Evolutionary conservation across 2,888 invertebrate genomes (phyloP).

Genomic region (Achlya flavicornis): DNA sequence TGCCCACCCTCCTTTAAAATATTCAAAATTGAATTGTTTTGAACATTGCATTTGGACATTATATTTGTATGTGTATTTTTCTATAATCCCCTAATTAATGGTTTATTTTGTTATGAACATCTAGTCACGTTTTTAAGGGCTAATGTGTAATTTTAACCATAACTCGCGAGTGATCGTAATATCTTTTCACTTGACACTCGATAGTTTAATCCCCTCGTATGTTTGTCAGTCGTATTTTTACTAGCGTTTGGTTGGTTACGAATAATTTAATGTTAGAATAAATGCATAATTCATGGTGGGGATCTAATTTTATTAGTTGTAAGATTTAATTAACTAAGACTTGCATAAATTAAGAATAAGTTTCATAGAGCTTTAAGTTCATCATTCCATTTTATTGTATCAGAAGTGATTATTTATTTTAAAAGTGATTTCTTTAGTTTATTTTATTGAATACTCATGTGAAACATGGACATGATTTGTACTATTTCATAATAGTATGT

Average conservation of each 20-base stretch:
- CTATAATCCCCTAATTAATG: constrained; percentile 25
- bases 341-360: constrained; percentile 14
- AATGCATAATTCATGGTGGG: not conserved
- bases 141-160: constrained; percentile 15
- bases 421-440: constrained; percentile 32
- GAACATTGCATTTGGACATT: constrained; percentile 37
- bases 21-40: constrained; percentile 23
- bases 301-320: not conserved
- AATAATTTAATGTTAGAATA: constrained; percentile 8
- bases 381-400: constrained; percentile 25
- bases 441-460: constrained; percentile 60
- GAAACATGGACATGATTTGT: constrained; percentile 60
- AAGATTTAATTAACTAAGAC: constrained; percentile 1
- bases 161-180: not conserved
- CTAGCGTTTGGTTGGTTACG: not conserved
- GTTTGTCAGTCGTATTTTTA: constrained; percentile 1
- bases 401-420: constrained; percentile 26
- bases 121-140: constrained; percentile 31
- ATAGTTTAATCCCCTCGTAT: not conserved
- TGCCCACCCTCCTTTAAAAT: constrained; percentile 69
- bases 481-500: constrained; percentile 53
- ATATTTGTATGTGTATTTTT: constrained; percentile 40
- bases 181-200: not conserved
- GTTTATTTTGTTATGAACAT: constrained; percentile 29
- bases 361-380: constrained; percentile 19